A percentile compares a stretch with the other conserved stretches of the same genome.
Conservation (phyloP, 2,888 invertebrate species). For the Brassicogethes aeneus region DNA sequence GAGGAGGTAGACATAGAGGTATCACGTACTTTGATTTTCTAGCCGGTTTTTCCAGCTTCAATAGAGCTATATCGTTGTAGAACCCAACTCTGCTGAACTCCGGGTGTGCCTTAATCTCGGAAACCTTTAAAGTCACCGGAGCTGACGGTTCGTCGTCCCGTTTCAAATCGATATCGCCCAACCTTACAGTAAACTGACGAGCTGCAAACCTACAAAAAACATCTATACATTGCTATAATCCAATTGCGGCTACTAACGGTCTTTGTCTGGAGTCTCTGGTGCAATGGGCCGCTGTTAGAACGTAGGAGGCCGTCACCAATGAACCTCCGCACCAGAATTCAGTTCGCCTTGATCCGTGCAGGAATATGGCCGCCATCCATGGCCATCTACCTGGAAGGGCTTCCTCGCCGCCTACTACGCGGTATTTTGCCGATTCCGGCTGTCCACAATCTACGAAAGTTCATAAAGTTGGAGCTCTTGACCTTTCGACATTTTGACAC, state of each 20-base stretch:
- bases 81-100: slow-evolving; percentile 85
- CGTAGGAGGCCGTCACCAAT: slow-evolving; percentile 68
- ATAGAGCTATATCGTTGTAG: slow-evolving; percentile 89
- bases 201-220: slow-evolving; percentile 63
- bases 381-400: slow-evolving; percentile 85
- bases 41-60: slow-evolving; percentile 65
- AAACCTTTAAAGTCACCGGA: slow-evolving; percentile 70
- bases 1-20: slow-evolving; percentile 73
- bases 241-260: slow-evolving; percentile 73
- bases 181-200: slow-evolving; percentile 78
- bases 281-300: slow-evolving; percentile 89
- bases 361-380: slow-evolving; percentile 92
- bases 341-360: slow-evolving; percentile 73
- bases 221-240: slow-evolving; percentile 4
- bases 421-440: slow-evolving; percentile 71
- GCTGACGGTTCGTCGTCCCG: slow-evolving; percentile 78
- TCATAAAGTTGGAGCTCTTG: too few relatives aligned
- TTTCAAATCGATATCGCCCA: slow-evolving; percentile 82
- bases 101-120: slow-evolving; percentile 72
- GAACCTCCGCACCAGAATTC: slow-evolving; percentile 95
- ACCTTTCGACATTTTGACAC: too few relatives aligned
- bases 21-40: slow-evolving; percentile 77
- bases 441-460: slow-evolving; percentile 69
- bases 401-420: slow-evolving; percentile 86
- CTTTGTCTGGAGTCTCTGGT: slow-evolving; percentile 82